phyloP scores from a whole-genome alignment of 2,888 invertebrate genomes.

The Endomychus coccineus region DNA sequence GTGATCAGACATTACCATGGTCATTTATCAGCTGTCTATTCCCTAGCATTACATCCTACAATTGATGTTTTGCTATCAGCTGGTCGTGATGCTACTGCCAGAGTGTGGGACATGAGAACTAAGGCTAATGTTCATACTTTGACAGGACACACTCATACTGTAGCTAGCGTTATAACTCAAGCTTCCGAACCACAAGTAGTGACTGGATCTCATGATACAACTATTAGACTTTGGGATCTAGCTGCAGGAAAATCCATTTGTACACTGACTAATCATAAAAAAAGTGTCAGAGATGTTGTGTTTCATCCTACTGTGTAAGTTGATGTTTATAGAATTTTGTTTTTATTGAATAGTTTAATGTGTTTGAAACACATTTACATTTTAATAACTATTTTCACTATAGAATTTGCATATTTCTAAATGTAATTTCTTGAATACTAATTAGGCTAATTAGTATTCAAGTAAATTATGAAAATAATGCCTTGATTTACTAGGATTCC shows the following conservation, averaged over 20 bases:
- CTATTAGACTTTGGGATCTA: constrained; percentile 95
- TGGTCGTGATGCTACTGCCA: constrained; percentile 90
- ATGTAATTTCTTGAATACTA: no score
- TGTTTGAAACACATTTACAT: no score
- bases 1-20: constrained; percentile 98
- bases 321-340: background rate
- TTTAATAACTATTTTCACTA: no score
- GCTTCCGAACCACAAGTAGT: constrained; percentile 86
- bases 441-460: no score
- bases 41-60: constrained; percentile 86
- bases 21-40: constrained; percentile 93
- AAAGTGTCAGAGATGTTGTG: constrained; percentile 76
- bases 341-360: no score
- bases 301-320: constrained; percentile 65
- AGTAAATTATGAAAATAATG: no score
- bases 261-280: constrained; percentile 97
- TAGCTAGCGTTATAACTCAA: constrained; percentile 91
- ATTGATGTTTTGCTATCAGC: constrained; percentile 92
- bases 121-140: constrained; percentile 98
- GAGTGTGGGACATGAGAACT: constrained; percentile 98
- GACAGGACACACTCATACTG: constrained; percentile 93
- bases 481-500: no score
- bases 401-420: no score
- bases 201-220: constrained; percentile 93
- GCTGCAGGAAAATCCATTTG: constrained; percentile 91